phyloP scores from a whole-genome alignment of 2,888 invertebrate genomes.

The Eubasilissa splendida region DNA sequence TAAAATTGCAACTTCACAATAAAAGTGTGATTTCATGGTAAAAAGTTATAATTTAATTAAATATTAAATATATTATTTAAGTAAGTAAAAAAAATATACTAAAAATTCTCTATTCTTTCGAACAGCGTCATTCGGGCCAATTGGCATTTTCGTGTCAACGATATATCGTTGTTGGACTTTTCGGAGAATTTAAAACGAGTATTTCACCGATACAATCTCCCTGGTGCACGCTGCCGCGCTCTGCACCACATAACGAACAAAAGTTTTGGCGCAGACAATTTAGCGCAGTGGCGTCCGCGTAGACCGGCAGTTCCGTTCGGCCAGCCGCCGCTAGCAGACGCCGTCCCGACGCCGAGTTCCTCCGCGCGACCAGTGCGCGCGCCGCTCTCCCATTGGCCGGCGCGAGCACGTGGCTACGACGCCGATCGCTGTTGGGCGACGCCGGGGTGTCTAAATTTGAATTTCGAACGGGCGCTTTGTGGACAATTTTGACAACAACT shows the following conservation, averaged over 20 bases:
- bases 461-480: not conserved
- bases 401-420: constrained; percentile 37
- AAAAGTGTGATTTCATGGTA: too few relatives aligned
- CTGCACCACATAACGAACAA: not conserved
- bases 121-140: too few relatives aligned
- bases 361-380: constrained; percentile 26
- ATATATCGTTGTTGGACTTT: too few relatives aligned
- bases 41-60: too few relatives aligned
- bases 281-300: constrained; percentile 10
- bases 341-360: constrained; percentile 25
- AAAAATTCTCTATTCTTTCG: too few relatives aligned
- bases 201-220: constrained; percentile 4
- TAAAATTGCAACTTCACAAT: too few relatives aligned
- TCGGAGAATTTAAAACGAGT: not conserved
- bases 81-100: too few relatives aligned
- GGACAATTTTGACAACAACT: not conserved
- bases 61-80: too few relatives aligned
- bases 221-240: not conserved
- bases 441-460: constrained; percentile 28
- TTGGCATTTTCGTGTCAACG: too few relatives aligned
- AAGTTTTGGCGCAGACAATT: constrained; percentile 35
- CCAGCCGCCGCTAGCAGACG: constrained; percentile 43
- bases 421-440: constrained; percentile 5
- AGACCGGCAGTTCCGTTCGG: constrained; percentile 41
- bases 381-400: constrained; percentile 25